phyloP scores from a whole-genome alignment of 2,797 vertebrate genomes.

The Pangasius djambal region DNA sequence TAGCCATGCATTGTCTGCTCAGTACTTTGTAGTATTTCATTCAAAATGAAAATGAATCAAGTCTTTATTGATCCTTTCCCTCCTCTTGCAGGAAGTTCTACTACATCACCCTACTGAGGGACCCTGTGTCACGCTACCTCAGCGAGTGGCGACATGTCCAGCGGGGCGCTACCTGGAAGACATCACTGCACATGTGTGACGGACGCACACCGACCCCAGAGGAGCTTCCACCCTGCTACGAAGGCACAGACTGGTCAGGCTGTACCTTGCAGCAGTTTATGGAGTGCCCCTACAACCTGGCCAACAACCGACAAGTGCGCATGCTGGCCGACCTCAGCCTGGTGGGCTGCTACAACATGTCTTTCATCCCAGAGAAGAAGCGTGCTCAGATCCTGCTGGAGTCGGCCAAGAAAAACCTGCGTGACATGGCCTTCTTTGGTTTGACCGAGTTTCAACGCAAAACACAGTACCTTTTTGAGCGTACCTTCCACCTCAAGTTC shows the following conservation, averaged over 20 bases:
- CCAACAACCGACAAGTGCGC: slow-evolving; percentile 94
- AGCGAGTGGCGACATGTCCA: slow-evolving; percentile 98
- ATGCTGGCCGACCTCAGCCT: slow-evolving; percentile 96
- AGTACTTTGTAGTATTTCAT: background rate
- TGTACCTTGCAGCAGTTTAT: slow-evolving; percentile 96
- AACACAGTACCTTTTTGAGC: slow-evolving; percentile 98
- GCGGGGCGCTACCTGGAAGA: slow-evolving; percentile 97
- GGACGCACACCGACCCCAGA: slow-evolving; percentile 93
- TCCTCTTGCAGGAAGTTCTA: slow-evolving; percentile 88
- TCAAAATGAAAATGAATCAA: background rate
- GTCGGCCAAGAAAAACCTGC: slow-evolving; percentile 97
- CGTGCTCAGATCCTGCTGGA: slow-evolving; percentile 93
- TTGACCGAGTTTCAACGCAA: slow-evolving; percentile 98
- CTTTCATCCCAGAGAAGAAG: slow-evolving; percentile 93
- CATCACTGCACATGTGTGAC: slow-evolving; percentile 97
- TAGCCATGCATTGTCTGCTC: background rate
- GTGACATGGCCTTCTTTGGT: slow-evolving; percentile 98
- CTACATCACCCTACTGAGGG: slow-evolving; percentile 95
- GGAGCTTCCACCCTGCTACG: slow-evolving; percentile 94
- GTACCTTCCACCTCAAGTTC: slow-evolving; percentile 95
- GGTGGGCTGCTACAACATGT: slow-evolving; percentile 99
- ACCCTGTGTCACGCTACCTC: slow-evolving; percentile 96
- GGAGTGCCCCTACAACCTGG: slow-evolving; percentile 97
- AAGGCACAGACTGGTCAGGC: slow-evolving; percentile 96
- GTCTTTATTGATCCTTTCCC: background rate